Conservation (phyloP, 2,888 invertebrate species). For the Harmothoe impar region DNA sequence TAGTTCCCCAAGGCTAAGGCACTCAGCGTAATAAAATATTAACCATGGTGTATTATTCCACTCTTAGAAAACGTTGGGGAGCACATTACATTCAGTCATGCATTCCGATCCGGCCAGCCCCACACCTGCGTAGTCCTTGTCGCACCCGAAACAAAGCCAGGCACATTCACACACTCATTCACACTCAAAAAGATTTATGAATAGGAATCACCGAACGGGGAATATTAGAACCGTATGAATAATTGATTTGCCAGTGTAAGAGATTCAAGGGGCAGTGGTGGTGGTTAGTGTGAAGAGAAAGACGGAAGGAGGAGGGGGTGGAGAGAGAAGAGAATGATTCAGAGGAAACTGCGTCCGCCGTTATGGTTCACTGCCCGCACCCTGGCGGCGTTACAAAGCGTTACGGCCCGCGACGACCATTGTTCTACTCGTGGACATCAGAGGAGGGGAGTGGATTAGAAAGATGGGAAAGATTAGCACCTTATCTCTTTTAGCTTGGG, state of each 20-base stretch:
- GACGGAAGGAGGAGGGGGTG: neutral
- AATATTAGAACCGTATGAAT: conserved; percentile 27
- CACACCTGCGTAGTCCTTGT: neutral
- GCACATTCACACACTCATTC: neutral
- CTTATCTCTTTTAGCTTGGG: conserved; percentile 34
- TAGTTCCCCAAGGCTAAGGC: too few species aligned
- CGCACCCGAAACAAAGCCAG: neutral
- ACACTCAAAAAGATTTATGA: neutral
- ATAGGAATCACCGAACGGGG: neutral
- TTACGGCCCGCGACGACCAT: conserved; percentile 31
- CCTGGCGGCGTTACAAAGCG: conserved; percentile 43
- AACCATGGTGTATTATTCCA: neutral
- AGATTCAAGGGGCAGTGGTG: neutral
- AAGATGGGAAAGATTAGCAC: neutral
- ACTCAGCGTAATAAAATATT: neutral
- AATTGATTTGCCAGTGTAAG: neutral
- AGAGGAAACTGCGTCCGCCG: neutral
- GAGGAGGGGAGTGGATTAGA: neutral
- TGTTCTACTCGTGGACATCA: neutral
- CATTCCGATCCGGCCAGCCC: neutral
- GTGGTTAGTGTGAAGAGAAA: neutral
- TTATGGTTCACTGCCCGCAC: neutral
- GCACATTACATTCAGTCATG: neutral
- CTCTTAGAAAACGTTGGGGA: neutral
- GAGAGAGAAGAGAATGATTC: conserved; percentile 13